A percentile compares a stretch with the other conserved stretches of the same genome.
Conservation (phyloP, 2,888 invertebrate genomes). For the Meghimatium bilineatum region DNA sequence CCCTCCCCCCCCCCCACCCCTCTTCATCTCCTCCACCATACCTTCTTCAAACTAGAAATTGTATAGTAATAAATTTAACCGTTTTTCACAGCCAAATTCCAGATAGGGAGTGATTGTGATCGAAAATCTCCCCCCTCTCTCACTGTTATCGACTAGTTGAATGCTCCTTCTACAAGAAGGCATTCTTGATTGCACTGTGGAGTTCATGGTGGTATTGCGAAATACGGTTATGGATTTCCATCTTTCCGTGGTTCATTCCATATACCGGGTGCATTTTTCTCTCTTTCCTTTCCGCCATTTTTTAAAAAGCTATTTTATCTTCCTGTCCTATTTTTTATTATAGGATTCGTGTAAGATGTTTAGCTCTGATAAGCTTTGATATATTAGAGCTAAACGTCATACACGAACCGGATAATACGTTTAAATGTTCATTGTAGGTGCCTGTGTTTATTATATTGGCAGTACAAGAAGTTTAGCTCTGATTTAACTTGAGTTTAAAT, state of each 20-base stretch:
- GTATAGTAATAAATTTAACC: background rate
- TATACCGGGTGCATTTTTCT: constrained; percentile 7
- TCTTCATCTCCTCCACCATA: no score
- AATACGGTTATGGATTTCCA: constrained; percentile 28
- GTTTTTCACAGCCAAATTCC: background rate
- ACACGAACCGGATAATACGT: no score
- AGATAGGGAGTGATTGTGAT: background rate
- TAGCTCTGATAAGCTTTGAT: no score
- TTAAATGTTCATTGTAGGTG: no score
- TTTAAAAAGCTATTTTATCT: background rate
- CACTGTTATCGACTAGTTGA: constrained; percentile 1
- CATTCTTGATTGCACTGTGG: constrained; percentile 8
- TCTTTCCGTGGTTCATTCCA: background rate
- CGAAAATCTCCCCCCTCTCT: background rate
- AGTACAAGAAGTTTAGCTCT: no score
- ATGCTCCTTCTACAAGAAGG: background rate
- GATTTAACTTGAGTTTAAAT: background rate
- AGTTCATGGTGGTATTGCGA: constrained; percentile 22
- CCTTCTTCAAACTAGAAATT: background rate
- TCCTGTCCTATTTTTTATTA: background rate
- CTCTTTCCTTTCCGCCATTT: background rate
- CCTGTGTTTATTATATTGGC: no score
- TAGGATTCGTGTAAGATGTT: no score
- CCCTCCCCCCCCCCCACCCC: no score
- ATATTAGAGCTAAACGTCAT: no score